These are phyloP conservation scores for Distichodus sexfasciatus DNA, from an alignment of 2,797 vertebrate genomes.

Conservation along the genomic window DNA sequence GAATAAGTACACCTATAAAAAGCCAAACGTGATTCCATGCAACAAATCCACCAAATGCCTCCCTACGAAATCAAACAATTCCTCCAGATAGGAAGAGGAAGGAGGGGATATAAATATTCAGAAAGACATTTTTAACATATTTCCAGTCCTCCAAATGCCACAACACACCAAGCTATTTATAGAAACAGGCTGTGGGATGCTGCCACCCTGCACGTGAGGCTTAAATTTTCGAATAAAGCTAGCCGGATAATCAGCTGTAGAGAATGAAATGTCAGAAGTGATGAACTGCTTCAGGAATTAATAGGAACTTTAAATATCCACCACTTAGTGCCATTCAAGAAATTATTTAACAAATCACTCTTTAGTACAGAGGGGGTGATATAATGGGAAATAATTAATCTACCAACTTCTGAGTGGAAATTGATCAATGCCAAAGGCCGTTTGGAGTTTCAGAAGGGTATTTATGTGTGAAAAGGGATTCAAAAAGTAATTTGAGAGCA, in stretches of 20 bases:
- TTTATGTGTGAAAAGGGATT: not conserved
- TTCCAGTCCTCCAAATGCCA: conserved; percentile 28
- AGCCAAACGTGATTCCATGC: not conserved
- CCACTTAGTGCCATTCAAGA: conserved; percentile 41
- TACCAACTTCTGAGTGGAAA: conserved; percentile 11
- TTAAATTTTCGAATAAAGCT: conserved; percentile 38
- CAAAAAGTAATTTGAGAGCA: no score
- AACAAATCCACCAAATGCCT: not conserved
- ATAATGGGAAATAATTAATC: conserved; percentile 35
- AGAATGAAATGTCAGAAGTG: conserved; percentile 48
- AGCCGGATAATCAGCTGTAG: conserved; percentile 33
- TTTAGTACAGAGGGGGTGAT: conserved; percentile 35
- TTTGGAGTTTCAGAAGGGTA: not conserved
- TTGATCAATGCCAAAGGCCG: conserved; percentile 36
- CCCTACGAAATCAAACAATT: not conserved
- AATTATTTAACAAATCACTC: conserved; percentile 38
- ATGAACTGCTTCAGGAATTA: conserved; percentile 46
- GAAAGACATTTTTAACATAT: conserved; percentile 35
- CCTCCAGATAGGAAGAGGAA: not conserved
- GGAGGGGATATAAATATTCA: conserved; percentile 17
- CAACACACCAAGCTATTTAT: conserved; percentile 37
- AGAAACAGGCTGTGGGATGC: conserved; percentile 8
- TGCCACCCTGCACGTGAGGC: conserved; percentile 12
- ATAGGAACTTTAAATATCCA: conserved; percentile 46
- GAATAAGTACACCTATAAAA: no score